Evolutionary conservation across 2,113 vertebrate species (phyloP).

Genomic region (Seriola quinqueradiata): DNA sequence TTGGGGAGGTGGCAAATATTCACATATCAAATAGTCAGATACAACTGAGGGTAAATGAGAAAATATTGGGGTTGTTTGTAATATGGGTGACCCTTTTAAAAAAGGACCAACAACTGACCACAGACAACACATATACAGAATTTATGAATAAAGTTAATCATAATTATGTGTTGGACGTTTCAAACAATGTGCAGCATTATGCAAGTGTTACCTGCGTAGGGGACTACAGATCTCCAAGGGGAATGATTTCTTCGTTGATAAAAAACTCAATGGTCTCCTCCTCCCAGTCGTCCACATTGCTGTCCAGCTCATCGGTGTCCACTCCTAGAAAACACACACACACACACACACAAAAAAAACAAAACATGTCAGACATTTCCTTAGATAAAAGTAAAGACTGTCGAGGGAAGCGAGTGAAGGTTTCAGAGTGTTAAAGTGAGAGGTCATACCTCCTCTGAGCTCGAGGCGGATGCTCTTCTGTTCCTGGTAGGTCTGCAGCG

Average conservation of each 20-base stretch:
- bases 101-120: background rate
- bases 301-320: conserved; percentile 96
- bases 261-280: conserved; percentile 99
- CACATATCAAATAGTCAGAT: no score
- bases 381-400: background rate
- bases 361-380: background rate
- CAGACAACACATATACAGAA: background rate
- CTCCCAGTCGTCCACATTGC: conserved; percentile 99
- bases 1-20: no score
- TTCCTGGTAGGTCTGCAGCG: conserved; percentile 88
- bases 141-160: background rate
- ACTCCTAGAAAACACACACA: conserved; percentile 83
- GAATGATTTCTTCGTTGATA: conserved; percentile 99
- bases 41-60: no score
- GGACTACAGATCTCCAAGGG: conserved; percentile 92
- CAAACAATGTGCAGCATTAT: background rate
- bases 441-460: conserved; percentile 90
- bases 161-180: background rate
- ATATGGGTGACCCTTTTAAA: no score
- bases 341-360: background rate
- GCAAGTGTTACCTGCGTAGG: conserved; percentile 76
- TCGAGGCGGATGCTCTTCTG: conserved; percentile 92
- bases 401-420: background rate
- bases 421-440: background rate
- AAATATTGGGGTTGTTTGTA: no score